Evolutionary conservation across 1,140 invertebrate species (phyloP), one percentile per base, ranked within the genome.

Genomic region (Panagrolaimus sp.): DNA sequence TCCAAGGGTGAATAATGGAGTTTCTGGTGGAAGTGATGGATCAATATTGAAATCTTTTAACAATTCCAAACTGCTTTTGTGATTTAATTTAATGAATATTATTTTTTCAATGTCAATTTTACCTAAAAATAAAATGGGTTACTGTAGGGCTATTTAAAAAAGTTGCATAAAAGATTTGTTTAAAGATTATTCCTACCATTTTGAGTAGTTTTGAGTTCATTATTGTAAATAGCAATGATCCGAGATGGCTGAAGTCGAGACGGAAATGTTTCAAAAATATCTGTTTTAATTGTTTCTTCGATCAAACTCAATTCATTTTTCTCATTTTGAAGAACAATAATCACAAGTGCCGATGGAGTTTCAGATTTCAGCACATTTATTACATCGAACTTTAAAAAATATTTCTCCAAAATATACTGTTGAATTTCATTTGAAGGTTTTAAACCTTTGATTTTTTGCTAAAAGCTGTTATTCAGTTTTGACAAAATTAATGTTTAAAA

Each of bases 391-490:
- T 21, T 38, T 38, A 7, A 38, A 38, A 7, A 38, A 38, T 38
- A 38, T 38, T 38, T 38, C 2, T 7, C 7, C 7, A 38, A 38
- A 38, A 38, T 38, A 38, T 4, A 38, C 7, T 38, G 32, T 7
- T 38, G 32, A 38, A 28, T 28, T n/a, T 58, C 52, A 17, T 58
- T 17, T n/a, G 52, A 26, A 12, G 28, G 21, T 58, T 28, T 21
- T 58, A 58, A 21, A 24, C 52, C 52, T 21, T 28, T 21, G n/a
- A 58, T 21, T 58, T 58, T 58, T 21, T 26, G 52, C 52, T 58
- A 24, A 58, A 58, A 58, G 1, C 15, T 38, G 32, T 4, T 38
- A 38, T 38, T n/a, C n/a, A n/a, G n/a, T n/a, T n/a, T n/a, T 38
- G 52, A 21, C 14, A 24, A 5, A 26, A n/a, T 0, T 2, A 24